Percentiles rank a stretch among this genome's conserved stretches.
Conservation (phyloP, 2,113 vertebrate species). For the Microtus pennsylvanicus region DNA sequence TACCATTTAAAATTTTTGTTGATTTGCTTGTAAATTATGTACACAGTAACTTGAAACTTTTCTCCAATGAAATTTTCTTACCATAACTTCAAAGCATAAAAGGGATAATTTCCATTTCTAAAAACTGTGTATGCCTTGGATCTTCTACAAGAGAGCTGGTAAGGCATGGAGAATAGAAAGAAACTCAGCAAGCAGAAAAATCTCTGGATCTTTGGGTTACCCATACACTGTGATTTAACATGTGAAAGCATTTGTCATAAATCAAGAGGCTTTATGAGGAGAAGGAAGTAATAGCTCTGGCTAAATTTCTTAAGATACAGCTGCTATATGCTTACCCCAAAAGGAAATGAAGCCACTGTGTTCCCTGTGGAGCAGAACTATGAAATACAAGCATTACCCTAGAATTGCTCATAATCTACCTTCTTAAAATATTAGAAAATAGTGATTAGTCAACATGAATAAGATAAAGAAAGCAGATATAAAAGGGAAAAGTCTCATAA, state of each 20-base stretch:
- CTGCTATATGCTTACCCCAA: not conserved
- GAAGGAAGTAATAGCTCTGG: not conserved
- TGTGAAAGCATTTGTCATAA: not conserved
- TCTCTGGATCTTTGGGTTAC: accelerated
- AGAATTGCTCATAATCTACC: not conserved
- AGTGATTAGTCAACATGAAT: not conserved
- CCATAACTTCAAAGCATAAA: not conserved
- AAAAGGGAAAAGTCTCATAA: not conserved
- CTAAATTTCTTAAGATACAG: not conserved
- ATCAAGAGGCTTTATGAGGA: not conserved
- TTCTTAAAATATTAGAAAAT: not conserved
- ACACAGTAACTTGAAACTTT: conserved; percentile 14
- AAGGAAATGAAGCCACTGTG: not conserved
- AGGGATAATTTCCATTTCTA: not conserved
- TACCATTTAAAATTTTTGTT: conserved; percentile 27
- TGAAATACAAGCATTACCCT: not conserved
- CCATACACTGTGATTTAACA: not conserved
- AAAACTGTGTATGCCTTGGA: not conserved
- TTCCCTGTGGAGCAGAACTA: not conserved
- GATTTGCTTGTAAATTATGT: conserved; percentile 34
- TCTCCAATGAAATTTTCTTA: not conserved
- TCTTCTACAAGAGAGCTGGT: not conserved
- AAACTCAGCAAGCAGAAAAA: not conserved
- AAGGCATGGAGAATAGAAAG: not conserved
- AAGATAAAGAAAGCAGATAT: not conserved